Evolutionary conservation across 2,888 invertebrate genomes (phyloP).

Genomic region (Diadegma fenestrale): DNA sequence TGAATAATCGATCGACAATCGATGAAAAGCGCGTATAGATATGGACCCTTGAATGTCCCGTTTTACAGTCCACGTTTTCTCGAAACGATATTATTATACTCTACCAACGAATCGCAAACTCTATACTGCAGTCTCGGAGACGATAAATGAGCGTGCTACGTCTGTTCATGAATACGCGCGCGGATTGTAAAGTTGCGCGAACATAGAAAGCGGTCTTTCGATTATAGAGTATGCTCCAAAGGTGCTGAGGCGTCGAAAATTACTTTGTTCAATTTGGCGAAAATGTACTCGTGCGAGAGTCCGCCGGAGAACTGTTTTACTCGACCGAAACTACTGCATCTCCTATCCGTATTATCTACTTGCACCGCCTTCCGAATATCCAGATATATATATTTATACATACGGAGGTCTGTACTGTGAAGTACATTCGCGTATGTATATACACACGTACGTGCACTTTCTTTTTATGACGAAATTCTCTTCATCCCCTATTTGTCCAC

Average conservation of each 20-base stretch:
- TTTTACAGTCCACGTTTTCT: not conserved
- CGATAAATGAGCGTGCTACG: not conserved
- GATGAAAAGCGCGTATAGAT: too few relatives aligned
- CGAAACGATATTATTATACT: not conserved
- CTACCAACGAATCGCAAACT: not conserved
- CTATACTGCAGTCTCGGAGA: constrained; percentile 27
- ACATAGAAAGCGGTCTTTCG: not conserved
- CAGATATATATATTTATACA: not conserved
- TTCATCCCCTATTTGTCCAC: constrained; percentile 51
- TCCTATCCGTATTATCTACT: constrained; percentile 32
- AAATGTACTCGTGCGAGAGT: constrained; percentile 50
- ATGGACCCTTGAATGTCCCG: too few relatives aligned
- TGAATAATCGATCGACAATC: too few relatives aligned
- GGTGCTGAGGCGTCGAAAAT: constrained; percentile 60
- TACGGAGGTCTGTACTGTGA: not conserved
- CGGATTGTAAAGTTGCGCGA: not conserved
- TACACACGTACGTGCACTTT: constrained; percentile 24
- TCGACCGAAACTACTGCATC: constrained; percentile 59
- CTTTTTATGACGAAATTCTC: constrained; percentile 59
- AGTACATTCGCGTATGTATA: not conserved
- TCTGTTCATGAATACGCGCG: not conserved
- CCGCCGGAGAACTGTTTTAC: constrained; percentile 55
- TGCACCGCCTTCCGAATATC: not conserved
- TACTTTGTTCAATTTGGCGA: constrained; percentile 64
- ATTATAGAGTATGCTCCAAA: constrained; percentile 28